These are phyloP conservation scores for Cheirogaleus medius DNA, from an alignment of 2,113 vertebrate genomes.

Conservation along the genomic window DNA sequence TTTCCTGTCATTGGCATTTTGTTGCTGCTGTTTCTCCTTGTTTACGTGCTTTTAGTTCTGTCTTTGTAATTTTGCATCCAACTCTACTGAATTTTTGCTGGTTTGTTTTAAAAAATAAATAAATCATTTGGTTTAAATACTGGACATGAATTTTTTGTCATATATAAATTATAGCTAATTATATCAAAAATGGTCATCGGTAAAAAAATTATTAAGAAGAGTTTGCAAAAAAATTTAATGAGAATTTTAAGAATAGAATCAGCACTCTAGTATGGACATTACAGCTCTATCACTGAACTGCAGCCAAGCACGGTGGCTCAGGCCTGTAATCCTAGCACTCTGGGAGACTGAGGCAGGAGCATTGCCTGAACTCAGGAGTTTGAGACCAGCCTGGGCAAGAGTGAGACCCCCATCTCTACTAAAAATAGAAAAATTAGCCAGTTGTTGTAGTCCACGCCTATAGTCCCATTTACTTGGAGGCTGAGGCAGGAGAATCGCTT, in stretches of 20 bases:
- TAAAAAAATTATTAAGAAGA: slow-evolving; percentile 46
- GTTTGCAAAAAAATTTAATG: background rate
- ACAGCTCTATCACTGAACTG: slow-evolving; percentile 8
- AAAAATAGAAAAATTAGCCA: too few species aligned
- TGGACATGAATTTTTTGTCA: background rate
- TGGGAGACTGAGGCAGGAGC: too few species aligned
- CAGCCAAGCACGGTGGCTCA: too few species aligned
- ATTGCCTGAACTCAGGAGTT: too few species aligned
- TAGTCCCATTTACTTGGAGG: too few species aligned
- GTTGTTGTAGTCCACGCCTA: too few species aligned
- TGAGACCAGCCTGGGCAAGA: too few species aligned
- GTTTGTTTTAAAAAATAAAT: background rate
- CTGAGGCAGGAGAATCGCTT: too few species aligned
- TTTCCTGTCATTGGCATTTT: background rate
- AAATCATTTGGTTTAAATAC: slow-evolving; percentile 31
- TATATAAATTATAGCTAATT: slow-evolving; percentile 37
- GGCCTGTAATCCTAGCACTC: too few species aligned
- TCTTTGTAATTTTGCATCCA: slow-evolving; percentile 28
- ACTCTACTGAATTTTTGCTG: background rate
- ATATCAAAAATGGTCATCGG: background rate
- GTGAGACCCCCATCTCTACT: too few species aligned
- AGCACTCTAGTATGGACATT: slow-evolving; percentile 39
- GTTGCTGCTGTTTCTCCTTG: background rate
- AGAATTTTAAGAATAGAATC: slow-evolving; percentile 52
- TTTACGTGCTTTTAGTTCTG: background rate